Evolutionary conservation across 2,888 invertebrate genomes (phyloP), one percentile per base, ranked within the genome.

Genomic region (Odontothrips loti): DNA sequence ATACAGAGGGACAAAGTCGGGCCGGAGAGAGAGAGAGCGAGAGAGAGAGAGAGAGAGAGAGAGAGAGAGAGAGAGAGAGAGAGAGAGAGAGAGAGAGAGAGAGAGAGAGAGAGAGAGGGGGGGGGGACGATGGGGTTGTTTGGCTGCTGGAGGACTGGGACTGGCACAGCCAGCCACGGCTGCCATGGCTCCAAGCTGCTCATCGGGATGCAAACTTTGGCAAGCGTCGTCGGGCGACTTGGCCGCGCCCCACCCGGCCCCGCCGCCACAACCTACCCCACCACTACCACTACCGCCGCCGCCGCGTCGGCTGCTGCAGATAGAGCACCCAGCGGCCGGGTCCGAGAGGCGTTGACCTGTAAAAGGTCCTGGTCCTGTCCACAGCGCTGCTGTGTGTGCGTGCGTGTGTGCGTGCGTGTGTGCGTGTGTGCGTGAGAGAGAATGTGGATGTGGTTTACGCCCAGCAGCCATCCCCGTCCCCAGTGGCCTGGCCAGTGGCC

Each of bases 131-230:
- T 58, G 58, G 58, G 15, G 58, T 58, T 58, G 58, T 58, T 15
- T 51, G 51, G 51, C 51, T 20, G 51, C 51, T 58, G 20, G 15
- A 58, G 4, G 58, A 20, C 58, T 17, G 20, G 17, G 58, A 58
- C 58, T 9, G 10, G 58, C 58, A 20, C 58, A 15, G 51, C 51
- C 51, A 43, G 34, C 34, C 34, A 43, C 6, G 6, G 34, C 34
- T 43, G 34, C 34, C 34, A 43, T 43, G 34, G 34, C 34, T 43
- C 34, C 34, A 43, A 43, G 34, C 68, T 75, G 68, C 68, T 75
- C 68, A 75, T 75, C 68, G 68, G 23, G 68, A 75, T 75, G 68
- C 68, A 75, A 75, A 75, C 68, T 75, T 75, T 75, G 68, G 68
- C 68, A 27, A 75, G 23, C 68, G 68, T 12, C 27, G 68, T 12